phyloP scores from a whole-genome alignment of 2,888 invertebrate genomes.

The Amphipyra tragopoginis region DNA sequence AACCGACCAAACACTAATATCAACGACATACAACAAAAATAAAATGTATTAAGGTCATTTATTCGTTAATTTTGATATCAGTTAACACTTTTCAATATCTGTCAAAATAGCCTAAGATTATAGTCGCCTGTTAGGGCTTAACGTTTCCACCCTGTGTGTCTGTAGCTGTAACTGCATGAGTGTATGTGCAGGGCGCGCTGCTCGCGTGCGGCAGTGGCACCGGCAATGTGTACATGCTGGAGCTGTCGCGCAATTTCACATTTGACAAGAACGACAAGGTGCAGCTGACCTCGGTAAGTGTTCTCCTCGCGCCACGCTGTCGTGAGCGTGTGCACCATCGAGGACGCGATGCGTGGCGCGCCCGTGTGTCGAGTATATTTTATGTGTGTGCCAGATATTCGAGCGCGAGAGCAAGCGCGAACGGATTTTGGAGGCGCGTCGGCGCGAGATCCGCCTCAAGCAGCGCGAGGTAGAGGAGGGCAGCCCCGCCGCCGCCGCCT shows the following conservation, averaged over 20 bases:
- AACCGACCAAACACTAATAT: too few species aligned
- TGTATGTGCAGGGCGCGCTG: conserved; percentile 86
- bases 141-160: too few species aligned
- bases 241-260: conserved; percentile 92
- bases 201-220: conserved; percentile 93
- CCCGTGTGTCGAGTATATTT: background rate
- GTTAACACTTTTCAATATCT: too few species aligned
- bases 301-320: background rate
- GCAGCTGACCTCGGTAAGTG: conserved; percentile 91
- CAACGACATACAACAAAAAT: too few species aligned
- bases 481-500: conserved; percentile 60
- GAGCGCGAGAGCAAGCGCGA: conserved; percentile 96
- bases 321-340: too few species aligned
- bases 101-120: too few species aligned
- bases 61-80: too few species aligned
- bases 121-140: too few species aligned
- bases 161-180: background rate
- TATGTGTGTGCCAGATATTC: conserved; percentile 91
- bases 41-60: too few species aligned
- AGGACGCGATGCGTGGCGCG: background rate
- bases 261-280: conserved; percentile 93
- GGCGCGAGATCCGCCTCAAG: conserved; percentile 94
- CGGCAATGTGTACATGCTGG: conserved; percentile 93
- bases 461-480: conserved; percentile 76
- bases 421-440: conserved; percentile 96